phyloP scores from a whole-genome alignment of 2,888 invertebrate genomes.

The Marasmarcha lunaedactyla region DNA sequence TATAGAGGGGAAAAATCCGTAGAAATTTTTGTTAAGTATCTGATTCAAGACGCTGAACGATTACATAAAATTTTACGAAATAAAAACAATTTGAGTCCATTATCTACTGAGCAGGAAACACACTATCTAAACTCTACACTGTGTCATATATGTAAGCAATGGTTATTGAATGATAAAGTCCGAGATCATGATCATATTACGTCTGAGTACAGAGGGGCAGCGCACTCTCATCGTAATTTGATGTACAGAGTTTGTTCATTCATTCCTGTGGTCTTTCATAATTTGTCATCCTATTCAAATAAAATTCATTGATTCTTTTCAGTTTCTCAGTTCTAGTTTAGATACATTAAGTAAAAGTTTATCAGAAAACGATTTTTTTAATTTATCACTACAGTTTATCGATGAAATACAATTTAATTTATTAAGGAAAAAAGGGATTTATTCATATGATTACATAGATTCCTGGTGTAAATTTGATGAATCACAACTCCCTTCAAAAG shows the following conservation, averaged over 20 bases:
- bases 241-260: slow-evolving; percentile 12
- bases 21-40: slow-evolving; percentile 1
- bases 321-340: too few relatives aligned
- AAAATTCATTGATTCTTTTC: too few relatives aligned
- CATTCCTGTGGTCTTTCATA: slow-evolving; percentile 19
- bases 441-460: too few relatives aligned
- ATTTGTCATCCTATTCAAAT: slow-evolving; percentile 10
- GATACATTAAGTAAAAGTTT: background rate
- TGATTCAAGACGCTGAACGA: slow-evolving; percentile 7
- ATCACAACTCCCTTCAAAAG: slow-evolving; percentile 11
- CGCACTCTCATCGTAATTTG: slow-evolving; percentile 15
- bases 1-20: too few relatives aligned
- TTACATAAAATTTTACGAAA: slow-evolving; percentile 4
- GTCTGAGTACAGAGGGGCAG: slow-evolving; percentile 7
- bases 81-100: slow-evolving; percentile 3
- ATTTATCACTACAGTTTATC: background rate
- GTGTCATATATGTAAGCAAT: slow-evolving; percentile 7
- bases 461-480: background rate
- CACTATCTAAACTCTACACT: slow-evolving; percentile 1
- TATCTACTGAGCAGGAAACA: slow-evolving; percentile 2
- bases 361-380: background rate
- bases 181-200: too few relatives aligned
- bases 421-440: background rate
- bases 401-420: background rate
- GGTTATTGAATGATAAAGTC: slow-evolving; percentile 12